These are phyloP conservation scores for Athrips mouffetella DNA, from an alignment of 2,888 invertebrate species.

Conservation along the genomic window DNA sequence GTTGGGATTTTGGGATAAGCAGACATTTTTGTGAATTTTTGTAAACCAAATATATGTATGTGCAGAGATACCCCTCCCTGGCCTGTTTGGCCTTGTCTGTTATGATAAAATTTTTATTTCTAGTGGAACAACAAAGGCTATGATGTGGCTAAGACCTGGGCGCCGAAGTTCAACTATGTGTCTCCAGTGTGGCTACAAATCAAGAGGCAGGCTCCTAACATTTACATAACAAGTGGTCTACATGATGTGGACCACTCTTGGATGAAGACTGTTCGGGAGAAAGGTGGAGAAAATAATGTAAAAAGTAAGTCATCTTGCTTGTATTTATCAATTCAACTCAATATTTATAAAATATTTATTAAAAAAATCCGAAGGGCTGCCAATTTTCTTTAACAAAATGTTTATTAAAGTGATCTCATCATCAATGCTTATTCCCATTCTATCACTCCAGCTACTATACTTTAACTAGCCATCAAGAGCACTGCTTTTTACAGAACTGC, in stretches of 20 bases:
- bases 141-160: slow-evolving; percentile 93
- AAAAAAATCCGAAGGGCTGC: too few species aligned
- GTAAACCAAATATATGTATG: too few species aligned
- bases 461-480: too few species aligned
- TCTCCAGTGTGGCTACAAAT: slow-evolving; percentile 98
- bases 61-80: too few species aligned
- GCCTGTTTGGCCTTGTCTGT: not conserved
- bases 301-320: slow-evolving; percentile 82
- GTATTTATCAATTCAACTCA: too few species aligned
- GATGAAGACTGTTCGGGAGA: slow-evolving; percentile 84
- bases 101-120: slow-evolving; percentile 33
- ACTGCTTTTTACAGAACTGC: too few species aligned
- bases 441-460: too few species aligned
- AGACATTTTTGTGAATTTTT: too few species aligned
- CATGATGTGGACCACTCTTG: slow-evolving; percentile 93
- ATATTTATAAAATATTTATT: too few species aligned
- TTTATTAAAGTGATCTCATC: too few species aligned
- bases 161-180: slow-evolving; percentile 91
- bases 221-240: slow-evolving; percentile 82
- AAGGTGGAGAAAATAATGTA: slow-evolving; percentile 71
- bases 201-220: slow-evolving; percentile 78
- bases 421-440: too few species aligned
- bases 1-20: slow-evolving; percentile 29
- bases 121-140: slow-evolving; percentile 98
- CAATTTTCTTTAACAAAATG: too few species aligned